Evolutionary conservation across 2,888 invertebrate species (phyloP).

Genomic region (Anarsia innoxiella): DNA sequence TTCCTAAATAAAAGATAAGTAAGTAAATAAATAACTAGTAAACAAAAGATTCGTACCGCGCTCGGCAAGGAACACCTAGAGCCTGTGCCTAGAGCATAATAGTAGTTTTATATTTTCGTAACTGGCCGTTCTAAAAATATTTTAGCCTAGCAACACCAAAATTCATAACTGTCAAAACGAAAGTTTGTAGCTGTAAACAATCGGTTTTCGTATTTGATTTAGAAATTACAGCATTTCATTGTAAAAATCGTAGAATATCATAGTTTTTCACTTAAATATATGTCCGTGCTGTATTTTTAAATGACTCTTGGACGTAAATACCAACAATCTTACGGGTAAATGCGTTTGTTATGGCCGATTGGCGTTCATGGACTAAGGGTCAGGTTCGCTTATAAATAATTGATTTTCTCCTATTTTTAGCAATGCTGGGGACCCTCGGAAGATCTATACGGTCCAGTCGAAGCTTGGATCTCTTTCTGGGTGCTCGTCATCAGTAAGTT

Average conservation of each 20-base stretch:
- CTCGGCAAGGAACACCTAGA: no score
- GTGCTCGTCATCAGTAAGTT: conserved; percentile 82
- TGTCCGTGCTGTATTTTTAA: conserved; percentile 31
- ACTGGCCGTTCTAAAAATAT: no score
- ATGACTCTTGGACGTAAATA: conserved; percentile 72
- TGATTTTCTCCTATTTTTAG: conserved; percentile 74
- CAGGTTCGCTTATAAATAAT: conserved; percentile 52
- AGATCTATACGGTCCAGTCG: conserved; percentile 71
- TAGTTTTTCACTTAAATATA: conserved; percentile 2
- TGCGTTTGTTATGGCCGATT: conserved; percentile 49
- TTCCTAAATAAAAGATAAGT: not conserved
- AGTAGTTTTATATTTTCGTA: no score
- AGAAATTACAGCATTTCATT: not conserved
- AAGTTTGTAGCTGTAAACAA: conserved; percentile 9
- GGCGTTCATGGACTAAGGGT: conserved; percentile 54
- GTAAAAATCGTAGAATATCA: not conserved
- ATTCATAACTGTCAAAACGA: conserved; percentile 7
- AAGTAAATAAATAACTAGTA: no score
- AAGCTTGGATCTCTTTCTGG: conserved; percentile 81
- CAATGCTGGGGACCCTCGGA: conserved; percentile 70
- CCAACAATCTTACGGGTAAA: conserved; percentile 71
- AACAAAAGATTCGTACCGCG: no score
- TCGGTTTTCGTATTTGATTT: conserved; percentile 4
- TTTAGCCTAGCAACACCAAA: conserved; percentile 6
- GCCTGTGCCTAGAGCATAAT: no score